These are phyloP conservation scores for Acronicta aceris DNA, from an alignment of 2,888 invertebrate genomes.

Conservation along the genomic window DNA sequence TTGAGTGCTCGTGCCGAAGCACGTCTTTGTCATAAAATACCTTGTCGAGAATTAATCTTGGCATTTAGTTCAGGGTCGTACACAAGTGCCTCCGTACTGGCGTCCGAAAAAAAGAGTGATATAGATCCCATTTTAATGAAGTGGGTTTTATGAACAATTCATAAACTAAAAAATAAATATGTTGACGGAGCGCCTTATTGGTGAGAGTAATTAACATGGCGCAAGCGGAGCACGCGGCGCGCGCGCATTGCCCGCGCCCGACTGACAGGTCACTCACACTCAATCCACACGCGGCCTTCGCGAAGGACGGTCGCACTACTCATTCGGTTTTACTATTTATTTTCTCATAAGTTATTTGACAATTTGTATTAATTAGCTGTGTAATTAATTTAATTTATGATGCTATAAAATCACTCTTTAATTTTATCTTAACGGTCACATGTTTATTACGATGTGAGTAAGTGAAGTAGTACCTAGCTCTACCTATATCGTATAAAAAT, in stretches of 20 bases:
- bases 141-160: conserved; percentile 74
- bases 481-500: background rate
- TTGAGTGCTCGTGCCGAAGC: conserved; percentile 74
- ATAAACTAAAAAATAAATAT: conserved; percentile 80
- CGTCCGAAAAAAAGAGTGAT: conserved; percentile 67
- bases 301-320: conserved; percentile 74
- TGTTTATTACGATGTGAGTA: background rate
- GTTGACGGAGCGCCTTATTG: conserved; percentile 84
- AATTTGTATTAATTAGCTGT: conserved; percentile 35
- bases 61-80: conserved; percentile 78
- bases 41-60: conserved; percentile 79
- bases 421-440: conserved; percentile 1
- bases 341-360: conserved; percentile 32
- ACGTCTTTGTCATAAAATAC: conserved; percentile 76
- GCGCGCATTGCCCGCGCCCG: conserved; percentile 34
- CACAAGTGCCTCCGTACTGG: conserved; percentile 48
- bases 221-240: conserved; percentile 66
- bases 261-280: conserved; percentile 82
- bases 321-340: conserved; percentile 59
- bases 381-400: conserved; percentile 16
- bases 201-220: conserved; percentile 85
- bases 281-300: conserved; percentile 76
- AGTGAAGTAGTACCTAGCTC: conserved; percentile 3
- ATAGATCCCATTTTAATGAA: conserved; percentile 75
- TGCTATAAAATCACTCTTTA: background rate